Conservation (phyloP, 2,888 invertebrate species). For the Chymomyza caudatula region DNA sequence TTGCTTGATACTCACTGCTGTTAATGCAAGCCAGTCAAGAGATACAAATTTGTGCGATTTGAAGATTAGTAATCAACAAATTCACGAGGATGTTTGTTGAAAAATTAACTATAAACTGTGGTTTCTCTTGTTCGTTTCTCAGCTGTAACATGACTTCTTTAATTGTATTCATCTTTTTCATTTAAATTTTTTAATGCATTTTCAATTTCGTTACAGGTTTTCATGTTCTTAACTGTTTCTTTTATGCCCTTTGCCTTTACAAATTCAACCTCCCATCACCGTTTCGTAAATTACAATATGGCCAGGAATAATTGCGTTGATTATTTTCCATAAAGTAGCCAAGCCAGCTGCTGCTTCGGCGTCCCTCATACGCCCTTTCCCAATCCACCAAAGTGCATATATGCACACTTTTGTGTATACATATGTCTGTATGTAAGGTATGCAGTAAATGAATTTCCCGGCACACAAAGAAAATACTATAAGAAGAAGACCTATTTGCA, state of each 20-base stretch:
- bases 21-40: too few relatives aligned
- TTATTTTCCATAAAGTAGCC: constrained; percentile 60
- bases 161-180: too few relatives aligned
- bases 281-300: constrained; percentile 60
- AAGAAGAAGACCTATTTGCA: constrained; percentile 10
- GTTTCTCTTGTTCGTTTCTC: too few relatives aligned
- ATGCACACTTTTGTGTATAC: constrained; percentile 9
- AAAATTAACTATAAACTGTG: too few relatives aligned
- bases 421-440: constrained; percentile 4
- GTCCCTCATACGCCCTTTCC: background rate
- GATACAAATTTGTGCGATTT: too few relatives aligned
- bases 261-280: constrained; percentile 5
- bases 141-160: too few relatives aligned
- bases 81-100: too few relatives aligned
- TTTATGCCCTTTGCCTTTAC: background rate
- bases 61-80: too few relatives aligned
- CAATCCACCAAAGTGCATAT: background rate
- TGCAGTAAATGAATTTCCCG: constrained; percentile 31
- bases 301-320: constrained; percentile 59
- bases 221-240: background rate
- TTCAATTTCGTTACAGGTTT: background rate
- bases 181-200: background rate
- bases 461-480: background rate
- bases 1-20: too few relatives aligned
- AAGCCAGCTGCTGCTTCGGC: constrained; percentile 17